Conservation (phyloP, 1,140 invertebrate genomes). For the Rhyacophila brunnea region DNA sequence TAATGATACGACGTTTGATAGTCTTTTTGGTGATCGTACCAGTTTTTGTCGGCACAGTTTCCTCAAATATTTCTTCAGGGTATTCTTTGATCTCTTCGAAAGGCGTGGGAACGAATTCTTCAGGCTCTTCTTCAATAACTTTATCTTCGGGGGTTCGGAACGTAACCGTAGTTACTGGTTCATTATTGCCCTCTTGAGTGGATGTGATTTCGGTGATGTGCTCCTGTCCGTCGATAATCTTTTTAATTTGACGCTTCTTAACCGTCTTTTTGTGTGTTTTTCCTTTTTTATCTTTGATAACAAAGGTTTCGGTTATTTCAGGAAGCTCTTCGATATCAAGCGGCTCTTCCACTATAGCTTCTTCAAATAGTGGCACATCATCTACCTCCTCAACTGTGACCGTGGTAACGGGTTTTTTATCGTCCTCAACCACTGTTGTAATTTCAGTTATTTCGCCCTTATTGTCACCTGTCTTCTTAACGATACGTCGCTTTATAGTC, state of each 20-base stretch:
- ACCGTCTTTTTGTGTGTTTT: no score
- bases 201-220: no score
- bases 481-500: conserved; percentile 28
- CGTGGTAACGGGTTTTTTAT: conserved; percentile 40
- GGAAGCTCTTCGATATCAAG: conserved; percentile 41
- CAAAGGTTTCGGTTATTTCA: conserved; percentile 34
- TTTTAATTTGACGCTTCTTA: no score
- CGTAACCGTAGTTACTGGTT: conserved; percentile 14
- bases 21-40: no score
- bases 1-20: no score
- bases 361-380: conserved; percentile 5
- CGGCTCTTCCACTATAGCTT: conserved; percentile 15
- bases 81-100: not conserved
- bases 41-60: no score
- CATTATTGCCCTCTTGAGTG: not conserved
- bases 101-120: not conserved
- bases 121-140: not conserved
- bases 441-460: conserved; percentile 39
- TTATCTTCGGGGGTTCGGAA: conserved; percentile 15
- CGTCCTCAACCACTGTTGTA: conserved; percentile 39
- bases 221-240: no score
- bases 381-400: conserved; percentile 31
- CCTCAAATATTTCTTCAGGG: not conserved
- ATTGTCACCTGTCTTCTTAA: conserved; percentile 24
- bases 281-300: no score